A percentile compares a stretch with the other conserved stretches of the same genome.
These are phyloP conservation scores for Octodonta nipae DNA, from an alignment of 2,888 invertebrate species.

Conservation along the genomic window DNA sequence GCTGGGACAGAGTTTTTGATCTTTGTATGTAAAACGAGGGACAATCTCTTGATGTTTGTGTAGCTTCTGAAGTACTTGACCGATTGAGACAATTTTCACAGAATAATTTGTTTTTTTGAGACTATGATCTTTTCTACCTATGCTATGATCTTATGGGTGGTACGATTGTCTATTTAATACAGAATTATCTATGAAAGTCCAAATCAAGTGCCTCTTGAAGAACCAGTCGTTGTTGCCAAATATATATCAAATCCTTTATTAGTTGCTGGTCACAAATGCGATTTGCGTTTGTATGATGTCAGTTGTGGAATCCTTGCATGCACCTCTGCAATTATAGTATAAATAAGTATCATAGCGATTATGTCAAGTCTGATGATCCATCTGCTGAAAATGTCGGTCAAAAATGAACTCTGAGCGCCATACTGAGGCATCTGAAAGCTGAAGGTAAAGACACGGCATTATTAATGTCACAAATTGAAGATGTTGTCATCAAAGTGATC, in stretches of 20 bases:
- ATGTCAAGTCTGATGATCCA: constrained; percentile 86
- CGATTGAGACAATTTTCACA: no score
- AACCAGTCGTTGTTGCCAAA: constrained; percentile 79
- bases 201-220: constrained; percentile 74
- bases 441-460: constrained; percentile 74
- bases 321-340: constrained; percentile 97
- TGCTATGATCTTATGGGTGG: no score
- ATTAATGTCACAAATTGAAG: constrained; percentile 85
- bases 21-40: no score
- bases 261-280: constrained; percentile 91
- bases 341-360: constrained; percentile 92
- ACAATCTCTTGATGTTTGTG: no score
- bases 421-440: constrained; percentile 74
- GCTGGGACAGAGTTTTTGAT: no score
- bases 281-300: constrained; percentile 89
- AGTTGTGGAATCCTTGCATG: constrained; percentile 91
- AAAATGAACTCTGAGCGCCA: constrained; percentile 90
- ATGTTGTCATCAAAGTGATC: constrained; percentile 84
- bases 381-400: constrained; percentile 91
- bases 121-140: no score
- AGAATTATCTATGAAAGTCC: no score
- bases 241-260: constrained; percentile 76
- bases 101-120: no score
- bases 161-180: no score
- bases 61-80: no score